Percentiles rank a stretch among this genome's conserved stretches.
Evolutionary conservation across 2,797 vertebrate genomes (phyloP).

Genomic region (Crocidura indochinensis): DNA sequence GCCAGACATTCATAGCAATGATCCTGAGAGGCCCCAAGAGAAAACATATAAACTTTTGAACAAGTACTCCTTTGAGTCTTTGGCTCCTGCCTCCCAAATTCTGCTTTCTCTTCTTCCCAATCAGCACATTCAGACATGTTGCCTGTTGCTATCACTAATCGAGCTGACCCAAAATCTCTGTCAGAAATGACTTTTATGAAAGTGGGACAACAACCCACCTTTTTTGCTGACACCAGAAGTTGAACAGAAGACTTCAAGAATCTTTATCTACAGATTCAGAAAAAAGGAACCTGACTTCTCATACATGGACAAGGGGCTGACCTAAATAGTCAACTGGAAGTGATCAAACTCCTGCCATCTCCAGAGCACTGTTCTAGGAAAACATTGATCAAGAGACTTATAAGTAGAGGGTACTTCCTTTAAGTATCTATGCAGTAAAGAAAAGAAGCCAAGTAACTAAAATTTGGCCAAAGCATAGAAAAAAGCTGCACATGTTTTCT

Average conservation of each 20-base stretch:
- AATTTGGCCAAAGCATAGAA: neutral
- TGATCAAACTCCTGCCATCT: neutral
- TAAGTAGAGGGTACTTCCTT: neutral
- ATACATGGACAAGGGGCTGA: neutral
- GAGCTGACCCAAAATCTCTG: neutral
- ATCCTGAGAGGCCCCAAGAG: neutral
- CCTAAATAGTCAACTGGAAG: neutral
- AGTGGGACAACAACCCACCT: neutral
- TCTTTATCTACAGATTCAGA: neutral
- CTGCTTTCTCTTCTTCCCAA: neutral
- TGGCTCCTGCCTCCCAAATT: neutral
- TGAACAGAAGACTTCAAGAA: neutral
- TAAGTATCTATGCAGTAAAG: neutral
- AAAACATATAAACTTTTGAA: neutral
- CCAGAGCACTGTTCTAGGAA: neutral
- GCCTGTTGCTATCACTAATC: neutral
- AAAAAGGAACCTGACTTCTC: conserved; percentile 1
- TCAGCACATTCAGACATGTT: neutral
- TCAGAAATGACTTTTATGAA: neutral
- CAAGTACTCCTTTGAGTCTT: neutral
- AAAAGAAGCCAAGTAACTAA: neutral
- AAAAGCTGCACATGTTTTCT: neutral
- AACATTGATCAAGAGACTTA: neutral
- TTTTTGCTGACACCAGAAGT: neutral
- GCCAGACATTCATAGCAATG: neutral